phyloP scores from a whole-genome alignment of 2,888 invertebrate genomes.

The Lepeophtheirus nordmannii region DNA sequence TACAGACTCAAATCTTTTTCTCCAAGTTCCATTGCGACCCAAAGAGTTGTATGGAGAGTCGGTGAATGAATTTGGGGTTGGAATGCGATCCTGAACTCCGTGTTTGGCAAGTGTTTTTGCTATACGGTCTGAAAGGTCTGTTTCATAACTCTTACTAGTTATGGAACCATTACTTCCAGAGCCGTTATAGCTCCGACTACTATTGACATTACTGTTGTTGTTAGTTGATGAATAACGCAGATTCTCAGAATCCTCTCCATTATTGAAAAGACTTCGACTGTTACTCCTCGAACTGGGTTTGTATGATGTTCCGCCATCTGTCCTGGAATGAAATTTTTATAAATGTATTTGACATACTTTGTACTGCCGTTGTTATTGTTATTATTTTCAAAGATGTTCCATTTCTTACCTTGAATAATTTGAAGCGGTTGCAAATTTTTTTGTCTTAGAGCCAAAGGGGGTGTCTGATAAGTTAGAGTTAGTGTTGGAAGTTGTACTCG shows the following conservation, averaged over 20 bases:
- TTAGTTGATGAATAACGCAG: not conserved
- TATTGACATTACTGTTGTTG: not conserved
- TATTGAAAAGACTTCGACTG: not conserved
- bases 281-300: constrained; percentile 15
- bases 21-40: not conserved
- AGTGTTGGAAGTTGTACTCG: not conserved
- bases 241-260: not conserved
- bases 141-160: not conserved
- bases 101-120: not conserved
- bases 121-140: not conserved
- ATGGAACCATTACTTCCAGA: not conserved
- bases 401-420: constrained; percentile 6
- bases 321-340: not conserved
- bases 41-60: constrained; percentile 4
- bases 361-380: not conserved
- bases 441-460: not conserved
- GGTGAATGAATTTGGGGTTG: not conserved
- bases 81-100: not conserved
- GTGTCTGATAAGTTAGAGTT: not conserved
- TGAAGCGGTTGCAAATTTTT: not conserved
- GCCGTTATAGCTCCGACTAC: not conserved
- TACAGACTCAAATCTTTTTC: not conserved
- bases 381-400: not conserved
- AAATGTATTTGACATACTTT: not conserved
- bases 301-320: constrained; percentile 5